These are phyloP conservation scores for Eptatretus atami DNA, from an alignment of 2,797 vertebrate genomes.

Conservation along the genomic window DNA sequence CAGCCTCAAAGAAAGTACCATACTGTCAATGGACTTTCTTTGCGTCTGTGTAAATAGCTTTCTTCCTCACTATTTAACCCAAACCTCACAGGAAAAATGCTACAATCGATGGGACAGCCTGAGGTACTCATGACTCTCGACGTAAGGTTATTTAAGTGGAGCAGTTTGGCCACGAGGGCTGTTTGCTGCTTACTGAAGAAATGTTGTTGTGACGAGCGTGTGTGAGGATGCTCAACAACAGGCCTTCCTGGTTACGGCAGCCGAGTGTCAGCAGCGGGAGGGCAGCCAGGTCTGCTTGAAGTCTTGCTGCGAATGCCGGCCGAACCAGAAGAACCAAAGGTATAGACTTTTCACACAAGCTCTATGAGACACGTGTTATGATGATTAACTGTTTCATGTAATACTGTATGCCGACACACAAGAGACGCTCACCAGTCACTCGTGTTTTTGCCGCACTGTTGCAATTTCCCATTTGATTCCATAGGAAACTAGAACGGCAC, in stretches of 20 bases:
- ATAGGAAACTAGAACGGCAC: too few species aligned
- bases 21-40: too few species aligned
- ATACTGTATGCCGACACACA: background rate
- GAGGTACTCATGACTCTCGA: conserved; percentile 78
- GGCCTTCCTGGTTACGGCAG: conserved; percentile 80
- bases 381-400: background rate
- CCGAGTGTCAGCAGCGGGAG: conserved; percentile 34
- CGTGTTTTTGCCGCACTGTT: too few species aligned
- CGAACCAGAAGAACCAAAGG: conserved; percentile 41
- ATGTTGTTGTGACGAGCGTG: conserved; percentile 74
- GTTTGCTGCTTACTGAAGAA: conserved; percentile 65
- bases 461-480: too few species aligned
- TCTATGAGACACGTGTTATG: background rate
- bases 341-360: conserved; percentile 13
- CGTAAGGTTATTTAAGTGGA: conserved; percentile 49
- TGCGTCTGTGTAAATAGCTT: too few species aligned
- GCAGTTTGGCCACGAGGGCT: conserved; percentile 66
- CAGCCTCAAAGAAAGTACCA: too few species aligned
- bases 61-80: background rate
- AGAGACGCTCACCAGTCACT: background rate
- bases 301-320: conserved; percentile 51
- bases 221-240: conserved; percentile 90
- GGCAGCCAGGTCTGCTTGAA: conserved; percentile 23
- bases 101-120: conserved; percentile 66
- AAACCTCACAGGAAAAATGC: conserved; percentile 54